A percentile compares a stretch with the other conserved stretches of the same genome.
phyloP scores from a whole-genome alignment of 2,113 vertebrate genomes.

The Myiopsitta monachus region DNA sequence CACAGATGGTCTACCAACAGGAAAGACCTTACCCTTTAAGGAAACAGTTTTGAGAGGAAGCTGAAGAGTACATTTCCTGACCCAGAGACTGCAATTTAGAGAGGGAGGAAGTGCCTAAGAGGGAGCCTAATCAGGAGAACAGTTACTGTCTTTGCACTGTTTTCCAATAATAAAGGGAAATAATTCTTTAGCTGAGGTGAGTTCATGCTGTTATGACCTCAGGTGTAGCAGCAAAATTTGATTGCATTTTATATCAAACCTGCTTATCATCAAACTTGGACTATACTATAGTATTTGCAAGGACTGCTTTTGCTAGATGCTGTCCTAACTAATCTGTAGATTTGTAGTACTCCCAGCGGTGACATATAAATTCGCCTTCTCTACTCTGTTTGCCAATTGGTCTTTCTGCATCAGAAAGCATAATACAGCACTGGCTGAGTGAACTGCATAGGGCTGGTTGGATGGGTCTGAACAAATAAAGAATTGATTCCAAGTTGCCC shows the following conservation, averaged over 20 bases:
- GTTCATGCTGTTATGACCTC: not conserved
- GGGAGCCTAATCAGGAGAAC: not conserved
- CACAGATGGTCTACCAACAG: not conserved
- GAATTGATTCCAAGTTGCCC: not conserved
- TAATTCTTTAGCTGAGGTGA: not conserved
- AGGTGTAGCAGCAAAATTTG: not conserved
- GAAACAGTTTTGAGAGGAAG: slow-evolving; percentile 19
- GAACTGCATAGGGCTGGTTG: not conserved
- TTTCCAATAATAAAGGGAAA: not conserved
- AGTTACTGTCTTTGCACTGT: not conserved
- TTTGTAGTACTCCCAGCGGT: not conserved
- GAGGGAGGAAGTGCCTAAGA: not conserved
- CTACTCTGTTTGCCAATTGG: not conserved
- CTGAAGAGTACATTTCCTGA: slow-evolving; percentile 21
- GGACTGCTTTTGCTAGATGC: not conserved
- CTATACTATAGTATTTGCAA: not conserved
- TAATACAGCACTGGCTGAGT: not conserved
- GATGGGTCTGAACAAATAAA: not conserved
- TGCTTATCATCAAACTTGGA: not conserved
- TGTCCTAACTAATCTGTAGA: not conserved
- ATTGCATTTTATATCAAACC: not conserved
- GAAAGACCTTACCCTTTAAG: slow-evolving; percentile 9
- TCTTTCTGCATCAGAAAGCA: not conserved
- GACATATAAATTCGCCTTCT: not conserved
- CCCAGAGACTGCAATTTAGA: not conserved